Percentiles rank a stretch among this genome's conserved stretches.
These are phyloP conservation scores for Strigamia crassipes DNA, from an alignment of 2,888 invertebrate species.

Conservation along the genomic window DNA sequence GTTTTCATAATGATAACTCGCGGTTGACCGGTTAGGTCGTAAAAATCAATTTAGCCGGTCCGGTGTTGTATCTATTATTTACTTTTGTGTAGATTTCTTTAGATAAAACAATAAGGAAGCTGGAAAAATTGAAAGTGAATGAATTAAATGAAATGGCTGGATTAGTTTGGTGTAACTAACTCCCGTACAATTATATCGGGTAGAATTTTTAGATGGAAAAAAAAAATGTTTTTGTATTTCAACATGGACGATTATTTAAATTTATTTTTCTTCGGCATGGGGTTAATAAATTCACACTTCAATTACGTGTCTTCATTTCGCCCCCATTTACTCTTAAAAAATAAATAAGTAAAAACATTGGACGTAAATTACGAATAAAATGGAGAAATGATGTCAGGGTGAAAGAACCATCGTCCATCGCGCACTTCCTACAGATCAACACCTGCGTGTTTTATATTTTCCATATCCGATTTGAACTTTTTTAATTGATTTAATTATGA, in stretches of 20 bases:
- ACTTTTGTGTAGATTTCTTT: neutral
- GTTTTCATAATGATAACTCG: too few species aligned
- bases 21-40: too few species aligned
- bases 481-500: too few species aligned
- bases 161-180: conserved; percentile 19
- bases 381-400: neutral
- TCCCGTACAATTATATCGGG: neutral
- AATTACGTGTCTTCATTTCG: neutral
- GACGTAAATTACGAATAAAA: neutral
- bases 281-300: neutral
- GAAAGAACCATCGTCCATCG: neutral
- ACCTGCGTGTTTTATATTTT: neutral
- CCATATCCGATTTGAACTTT: neutral
- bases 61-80: too few species aligned
- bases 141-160: neutral
- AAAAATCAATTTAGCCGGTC: too few species aligned
- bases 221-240: neutral
- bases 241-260: neutral
- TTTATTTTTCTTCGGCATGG: neutral
- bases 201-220: neutral
- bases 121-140: neutral
- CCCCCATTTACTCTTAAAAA: neutral
- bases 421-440: neutral
- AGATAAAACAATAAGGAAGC: neutral
- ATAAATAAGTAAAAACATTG: neutral